Conservation (phyloP, 2,888 invertebrate species). For the Callyntrura guangdongensis region DNA sequence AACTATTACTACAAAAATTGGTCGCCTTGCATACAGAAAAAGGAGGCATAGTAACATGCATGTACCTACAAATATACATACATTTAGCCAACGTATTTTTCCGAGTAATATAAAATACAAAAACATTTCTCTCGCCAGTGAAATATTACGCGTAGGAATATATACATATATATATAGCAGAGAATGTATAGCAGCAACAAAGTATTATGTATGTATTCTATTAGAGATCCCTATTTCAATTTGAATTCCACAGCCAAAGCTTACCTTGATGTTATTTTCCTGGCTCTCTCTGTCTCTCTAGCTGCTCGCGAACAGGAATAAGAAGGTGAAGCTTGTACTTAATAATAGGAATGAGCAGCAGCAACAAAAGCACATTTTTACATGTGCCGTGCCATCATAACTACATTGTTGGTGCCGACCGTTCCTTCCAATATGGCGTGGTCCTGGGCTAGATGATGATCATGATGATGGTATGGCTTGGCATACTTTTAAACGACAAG, state of each 20-base stretch:
- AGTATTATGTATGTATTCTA: constrained; percentile 4
- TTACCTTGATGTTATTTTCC: constrained; percentile 51
- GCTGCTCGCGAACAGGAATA: background rate
- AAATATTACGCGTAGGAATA: background rate
- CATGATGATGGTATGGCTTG: background rate
- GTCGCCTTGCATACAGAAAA: background rate
- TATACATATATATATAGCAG: background rate
- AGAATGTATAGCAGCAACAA: background rate
- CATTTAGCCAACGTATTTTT: background rate
- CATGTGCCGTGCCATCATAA: constrained; percentile 13
- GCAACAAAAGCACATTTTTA: constrained; percentile 47
- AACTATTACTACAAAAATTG: background rate
- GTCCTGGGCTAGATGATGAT: background rate
- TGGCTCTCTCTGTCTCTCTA: background rate
- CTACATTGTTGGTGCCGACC: constrained; percentile 33
- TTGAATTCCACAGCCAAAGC: constrained; percentile 66
- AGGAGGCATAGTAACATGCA: background rate
- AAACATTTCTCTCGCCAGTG: background rate
- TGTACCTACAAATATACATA: background rate
- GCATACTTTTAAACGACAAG: constrained; percentile 44
- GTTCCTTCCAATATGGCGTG: constrained; percentile 16
- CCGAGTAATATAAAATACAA: constrained; percentile 22
- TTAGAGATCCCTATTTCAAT: constrained; percentile 37
- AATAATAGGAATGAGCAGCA: constrained; percentile 36
- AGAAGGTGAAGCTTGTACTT: constrained; percentile 34